Conservation (phyloP, 1,140 invertebrate species). For the Thalassaphorura encarpata region DNA sequence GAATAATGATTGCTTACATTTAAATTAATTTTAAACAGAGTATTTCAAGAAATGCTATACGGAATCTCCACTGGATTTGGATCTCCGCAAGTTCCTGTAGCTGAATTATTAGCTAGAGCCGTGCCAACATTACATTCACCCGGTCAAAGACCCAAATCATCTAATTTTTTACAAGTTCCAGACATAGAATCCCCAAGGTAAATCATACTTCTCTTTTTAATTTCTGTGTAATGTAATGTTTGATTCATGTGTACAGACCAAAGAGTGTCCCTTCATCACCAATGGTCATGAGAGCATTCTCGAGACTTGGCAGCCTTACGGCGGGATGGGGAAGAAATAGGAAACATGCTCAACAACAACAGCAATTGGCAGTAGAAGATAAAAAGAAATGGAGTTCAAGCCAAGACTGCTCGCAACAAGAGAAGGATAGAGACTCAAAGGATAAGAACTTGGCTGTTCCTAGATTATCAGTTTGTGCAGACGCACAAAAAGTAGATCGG, state of each 20-base stretch:
- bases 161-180: conserved; percentile 80
- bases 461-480: conserved; percentile 73
- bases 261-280: conserved; percentile 88
- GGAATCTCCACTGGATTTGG: conserved; percentile 87
- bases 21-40: too few relatives aligned
- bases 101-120: conserved; percentile 70
- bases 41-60: conserved; percentile 89
- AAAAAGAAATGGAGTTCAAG: conserved; percentile 86
- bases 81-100: conserved; percentile 83
- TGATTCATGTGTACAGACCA: conserved; percentile 45
- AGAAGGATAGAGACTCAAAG: conserved; percentile 51
- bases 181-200: conserved; percentile 55
- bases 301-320: conserved; percentile 72
- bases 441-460: conserved; percentile 58
- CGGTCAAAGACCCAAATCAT: conserved; percentile 71
- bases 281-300: conserved; percentile 88
- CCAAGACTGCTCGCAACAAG: conserved; percentile 68
- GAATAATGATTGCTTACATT: too few relatives aligned
- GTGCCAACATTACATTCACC: conserved; percentile 72
- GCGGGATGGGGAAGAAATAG: conserved; percentile 80
- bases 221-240: not conserved
- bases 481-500: conserved; percentile 84
- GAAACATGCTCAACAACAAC: conserved; percentile 58
- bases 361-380: conserved; percentile 58
- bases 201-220: conserved; percentile 24